Base-by-base conservation (phyloP, 2,113 vertebrate species). In the Bettongia penicillata region DNA sequence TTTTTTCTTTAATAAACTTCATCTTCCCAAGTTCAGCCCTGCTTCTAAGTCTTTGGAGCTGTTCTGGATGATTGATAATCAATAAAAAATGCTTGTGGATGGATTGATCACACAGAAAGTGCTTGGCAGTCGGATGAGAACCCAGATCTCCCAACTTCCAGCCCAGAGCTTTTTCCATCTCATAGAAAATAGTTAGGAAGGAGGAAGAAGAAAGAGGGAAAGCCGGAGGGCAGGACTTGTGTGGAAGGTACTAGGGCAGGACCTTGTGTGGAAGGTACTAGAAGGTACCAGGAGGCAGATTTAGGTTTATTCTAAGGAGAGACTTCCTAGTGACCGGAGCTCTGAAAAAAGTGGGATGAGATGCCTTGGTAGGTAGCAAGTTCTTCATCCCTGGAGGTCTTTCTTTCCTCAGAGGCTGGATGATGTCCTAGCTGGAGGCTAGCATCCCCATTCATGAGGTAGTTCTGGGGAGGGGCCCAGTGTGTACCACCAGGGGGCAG, bases 211-310 rank as follows among this genome's bases (percentile, higher is more conserved):
- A 10, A 11, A 12, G 8, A 90, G 89, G 31, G 31, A 68, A 61
- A 61, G 57, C 10, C 0, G 31, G 31, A n/a, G 31, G 31, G 24
- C 90, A 50, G 47, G n/a, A 4, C 0, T 7, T 1, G 12, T 50
- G 23, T 3, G n/a, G 48, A 28, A 31, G 28, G 47, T 37, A 0
- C 5, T 2, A 6, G 68, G 68, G 24, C 90, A 50, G 47, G n/a
- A 4, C 0, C n/a, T 7, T 1, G 12, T 50, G 23, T 3, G n/a
- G 48, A 28, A 31, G 28, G n/a, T n/a, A n/a, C n/a, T n/a, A n/a
- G n/a, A n/a, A n/a, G n/a, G 47, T 37, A 0, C 5, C 6, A 6
- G 68, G 68, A 22, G 19, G 37, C 68, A 2, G 31, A 43, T 8
- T 68, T 37, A 61, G 28, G 28, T 31, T 61, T 61, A 26, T 31